Base-by-base conservation (phyloP, 1,140 invertebrate species). In the Planococcus citri region DNA sequence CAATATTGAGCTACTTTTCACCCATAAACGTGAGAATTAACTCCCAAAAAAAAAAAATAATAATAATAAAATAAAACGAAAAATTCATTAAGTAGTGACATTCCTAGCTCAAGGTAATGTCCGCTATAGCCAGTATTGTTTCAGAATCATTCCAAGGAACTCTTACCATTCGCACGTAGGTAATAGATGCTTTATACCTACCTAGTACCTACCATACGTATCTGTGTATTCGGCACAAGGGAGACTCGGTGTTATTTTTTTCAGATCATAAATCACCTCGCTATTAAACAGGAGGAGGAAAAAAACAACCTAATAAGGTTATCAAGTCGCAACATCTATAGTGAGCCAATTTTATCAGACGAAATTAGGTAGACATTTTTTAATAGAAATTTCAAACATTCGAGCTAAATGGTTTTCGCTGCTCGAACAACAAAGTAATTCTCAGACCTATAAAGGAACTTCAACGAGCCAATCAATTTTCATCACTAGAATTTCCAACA, bases 241-340 rank as follows among this genome's bases (percentile, higher is more conserved):
- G n/a, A 51, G 2, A 51, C 10, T 17, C 6, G 17, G n/a, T 17
- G 41, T 9, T n/a, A 9, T 51, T 9, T 9, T 51, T 51, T 20
- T 3, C 17, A 20, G 17, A 17, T 3, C 12, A 33, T 51, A 51
- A 51, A 51, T 51, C 41, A 20, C 41, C 17, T n/a, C 41, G 41
- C 17, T 17, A n/a, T 51, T 51, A 51, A 51, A 51, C 3, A 33
- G 12, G 3, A 33, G 12, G 3, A 12, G 4, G 3, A 33, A 33
- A 51, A 51, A 51, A 51, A 51, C n/a, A 51, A 51, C 41, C n/a
- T 51, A 51, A 51, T 51, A 51, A 51, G 41, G 41, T 51, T 51
- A 51, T 51, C 41, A 51, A n/a, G 12, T 51, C 17, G 2, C 2
- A 51, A 51, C 3, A 51, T 51, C 41, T 51, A 51, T 51, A 6